Conservation (phyloP, 2,113 vertebrate species). For the Electrona antarctica region DNA sequence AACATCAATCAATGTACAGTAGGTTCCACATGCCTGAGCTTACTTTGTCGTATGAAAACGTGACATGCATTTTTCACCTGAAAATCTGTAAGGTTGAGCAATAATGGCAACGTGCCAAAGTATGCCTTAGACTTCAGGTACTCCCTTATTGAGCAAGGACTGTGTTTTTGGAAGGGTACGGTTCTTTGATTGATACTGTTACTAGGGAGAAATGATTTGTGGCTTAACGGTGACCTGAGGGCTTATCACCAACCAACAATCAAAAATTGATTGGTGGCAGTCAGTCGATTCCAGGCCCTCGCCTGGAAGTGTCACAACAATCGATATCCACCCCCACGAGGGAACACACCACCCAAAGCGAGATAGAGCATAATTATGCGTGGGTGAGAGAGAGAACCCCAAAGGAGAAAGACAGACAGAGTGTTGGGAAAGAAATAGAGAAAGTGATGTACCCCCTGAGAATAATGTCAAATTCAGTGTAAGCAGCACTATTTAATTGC, state of each 20-base stretch:
- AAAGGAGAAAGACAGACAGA: background rate
- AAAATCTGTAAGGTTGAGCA: too few species aligned
- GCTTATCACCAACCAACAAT: conserved; percentile 56
- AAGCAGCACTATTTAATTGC: too few species aligned
- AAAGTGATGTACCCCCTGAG: background rate
- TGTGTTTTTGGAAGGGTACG: too few species aligned
- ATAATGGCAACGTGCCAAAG: background rate
- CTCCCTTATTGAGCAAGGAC: too few species aligned
- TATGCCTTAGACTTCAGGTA: conserved; percentile 1
- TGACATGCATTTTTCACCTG: too few species aligned
- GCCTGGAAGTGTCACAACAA: conserved; percentile 56
- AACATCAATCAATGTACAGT: too few species aligned
- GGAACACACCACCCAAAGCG: conserved; percentile 17
- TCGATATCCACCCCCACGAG: conserved; percentile 52
- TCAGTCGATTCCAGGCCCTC: conserved; percentile 55
- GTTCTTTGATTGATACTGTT: background rate
- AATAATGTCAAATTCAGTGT: too few species aligned
- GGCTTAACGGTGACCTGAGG: conserved; percentile 34
- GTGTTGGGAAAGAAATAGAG: background rate
- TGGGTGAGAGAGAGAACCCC: background rate
- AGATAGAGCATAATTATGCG: background rate
- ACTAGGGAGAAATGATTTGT: conserved; percentile 31
- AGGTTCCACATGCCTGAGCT: conserved; percentile 10
- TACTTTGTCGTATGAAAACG: too few species aligned
- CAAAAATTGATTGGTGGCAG: conserved; percentile 61